Base-by-base conservation (phyloP, 2,888 invertebrate genomes). In the Sclerodermus sp. region DNA sequence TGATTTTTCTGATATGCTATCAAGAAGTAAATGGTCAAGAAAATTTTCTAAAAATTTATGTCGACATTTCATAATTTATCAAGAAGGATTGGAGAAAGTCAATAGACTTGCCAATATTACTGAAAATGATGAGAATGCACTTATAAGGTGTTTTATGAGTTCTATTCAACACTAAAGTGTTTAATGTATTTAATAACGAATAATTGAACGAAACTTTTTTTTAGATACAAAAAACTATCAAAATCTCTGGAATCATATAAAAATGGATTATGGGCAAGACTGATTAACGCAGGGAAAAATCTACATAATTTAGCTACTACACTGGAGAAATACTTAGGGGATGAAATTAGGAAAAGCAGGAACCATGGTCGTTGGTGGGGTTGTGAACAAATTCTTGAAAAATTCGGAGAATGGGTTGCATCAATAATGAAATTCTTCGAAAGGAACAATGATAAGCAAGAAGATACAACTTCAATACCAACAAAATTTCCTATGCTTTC, bases 241-340 rank as follows among this genome's bases (percentile, higher is more conserved):
- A 9, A 37, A 23, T 53, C 56, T n/a, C 41, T 69, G 13, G 6
- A 37, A 2, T 10, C 42, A 2, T 69, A 63, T 42, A 54, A 53
- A 39, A 44, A 13, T 2, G 56, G 58, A 18, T 9, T 59, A 1
- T 42, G 44, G 14, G 44, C 12, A 2, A 45, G 53, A 40, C 54
- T 49, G 1, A 44, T 65, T 1, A 41, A 41, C 1, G 36, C 58
- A 1, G 41, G 66, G 5, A 40, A 30, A 8, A 55, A 52, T 9
- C 12, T 65, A 12, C 64, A 64, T 30, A 44, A 43, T 1, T 49
- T 56, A 0, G 34, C 51, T 0, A 23, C 48, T 2, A 49, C 42
- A 12, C 53, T 63, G 6, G 56, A 66, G 36, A 55, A 51, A 2
- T 47, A 59, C 16, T 31, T 69, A 6, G 40, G 58, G 0, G 18